Percentiles rank a stretch among this genome's conserved stretches.
Conservation (phyloP, 2,797 vertebrate species). For the Macroramphosus scolopax region DNA sequence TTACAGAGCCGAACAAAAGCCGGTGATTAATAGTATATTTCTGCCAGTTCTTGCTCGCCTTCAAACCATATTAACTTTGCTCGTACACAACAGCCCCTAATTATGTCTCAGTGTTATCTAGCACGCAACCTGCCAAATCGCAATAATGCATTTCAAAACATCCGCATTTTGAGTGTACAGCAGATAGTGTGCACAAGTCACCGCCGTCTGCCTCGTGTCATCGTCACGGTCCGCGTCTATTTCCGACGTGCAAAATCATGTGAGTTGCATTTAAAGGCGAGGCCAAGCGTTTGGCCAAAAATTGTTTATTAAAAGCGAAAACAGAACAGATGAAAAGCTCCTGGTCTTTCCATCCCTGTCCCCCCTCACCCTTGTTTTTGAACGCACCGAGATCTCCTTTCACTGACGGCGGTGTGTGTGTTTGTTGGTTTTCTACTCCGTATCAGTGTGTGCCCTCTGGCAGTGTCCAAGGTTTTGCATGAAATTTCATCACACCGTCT, state of each 20-base stretch:
- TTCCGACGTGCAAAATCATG: slow-evolving; percentile 43
- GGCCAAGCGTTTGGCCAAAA: slow-evolving; percentile 18
- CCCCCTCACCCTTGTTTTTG: slow-evolving; percentile 43
- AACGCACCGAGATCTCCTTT: slow-evolving; percentile 49
- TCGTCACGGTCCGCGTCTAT: slow-evolving; percentile 52
- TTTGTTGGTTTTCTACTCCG: slow-evolving; percentile 30
- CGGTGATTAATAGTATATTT: slow-evolving; percentile 75
- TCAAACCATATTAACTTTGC: slow-evolving; percentile 78
- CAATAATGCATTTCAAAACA: slow-evolving; percentile 69
- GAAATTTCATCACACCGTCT: slow-evolving; percentile 73
- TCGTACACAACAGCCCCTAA: slow-evolving; percentile 67
- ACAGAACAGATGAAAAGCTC: slow-evolving; percentile 42
- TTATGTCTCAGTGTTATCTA: slow-evolving; percentile 70
- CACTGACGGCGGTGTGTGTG: slow-evolving; percentile 30
- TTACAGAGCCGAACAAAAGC: slow-evolving; percentile 69
- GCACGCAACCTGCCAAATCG: slow-evolving; percentile 63
- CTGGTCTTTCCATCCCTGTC: slow-evolving; percentile 37
- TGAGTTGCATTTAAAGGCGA: slow-evolving; percentile 30
- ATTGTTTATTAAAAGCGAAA: slow-evolving; percentile 25
- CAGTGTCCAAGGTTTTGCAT: slow-evolving; percentile 69
- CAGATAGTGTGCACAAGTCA: slow-evolving; percentile 57
- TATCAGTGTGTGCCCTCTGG: slow-evolving; percentile 45
- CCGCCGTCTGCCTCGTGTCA: slow-evolving; percentile 48
- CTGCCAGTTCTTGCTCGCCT: slow-evolving; percentile 75
- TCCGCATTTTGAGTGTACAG: slow-evolving; percentile 60